Percentiles rank a stretch among this genome's conserved stretches.
These are phyloP conservation scores for Colinus virginianus DNA, from an alignment of 2,113 vertebrate species.

Conservation along the genomic window DNA sequence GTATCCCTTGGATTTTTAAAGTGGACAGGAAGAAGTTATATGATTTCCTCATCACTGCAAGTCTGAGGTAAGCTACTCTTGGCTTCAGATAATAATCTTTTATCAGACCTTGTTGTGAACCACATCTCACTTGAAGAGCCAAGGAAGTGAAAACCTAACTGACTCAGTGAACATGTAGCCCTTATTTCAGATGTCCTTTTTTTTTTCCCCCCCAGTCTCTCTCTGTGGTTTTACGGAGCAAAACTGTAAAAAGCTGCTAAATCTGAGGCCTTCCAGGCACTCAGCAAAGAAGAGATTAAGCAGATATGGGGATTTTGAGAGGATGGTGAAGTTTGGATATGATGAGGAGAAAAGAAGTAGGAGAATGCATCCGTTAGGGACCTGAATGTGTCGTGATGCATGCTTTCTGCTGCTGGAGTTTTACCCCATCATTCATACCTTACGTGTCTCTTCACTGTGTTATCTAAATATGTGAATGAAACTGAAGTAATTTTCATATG, in stretches of 20 bases:
- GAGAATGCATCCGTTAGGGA: not conserved
- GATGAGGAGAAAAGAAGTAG: not conserved
- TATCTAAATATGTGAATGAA: not conserved
- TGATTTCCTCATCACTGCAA: not conserved
- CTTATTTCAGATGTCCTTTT: accelerated
- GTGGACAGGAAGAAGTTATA: not conserved
- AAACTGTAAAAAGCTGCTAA: not conserved
- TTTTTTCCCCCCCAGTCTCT: not conserved
- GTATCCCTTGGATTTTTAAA: not conserved
- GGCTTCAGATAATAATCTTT: not conserved
- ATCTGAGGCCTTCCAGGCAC: not conserved
- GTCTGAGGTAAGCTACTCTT: not conserved
- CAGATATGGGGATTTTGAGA: not conserved
- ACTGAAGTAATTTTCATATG: not conserved
- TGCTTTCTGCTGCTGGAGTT: not conserved
- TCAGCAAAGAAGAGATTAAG: not conserved
- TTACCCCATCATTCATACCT: not conserved
- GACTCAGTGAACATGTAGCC: not conserved
- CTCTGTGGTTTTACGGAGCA: not conserved
- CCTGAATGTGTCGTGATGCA: no score
- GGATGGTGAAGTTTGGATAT: not conserved
- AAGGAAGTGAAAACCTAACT: not conserved
- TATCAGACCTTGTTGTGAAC: not conserved
- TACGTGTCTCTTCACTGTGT: not conserved
- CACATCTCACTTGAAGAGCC: not conserved